Evolutionary conservation across 2,888 invertebrate genomes (phyloP).

Genomic region (Conomelus anceps): DNA sequence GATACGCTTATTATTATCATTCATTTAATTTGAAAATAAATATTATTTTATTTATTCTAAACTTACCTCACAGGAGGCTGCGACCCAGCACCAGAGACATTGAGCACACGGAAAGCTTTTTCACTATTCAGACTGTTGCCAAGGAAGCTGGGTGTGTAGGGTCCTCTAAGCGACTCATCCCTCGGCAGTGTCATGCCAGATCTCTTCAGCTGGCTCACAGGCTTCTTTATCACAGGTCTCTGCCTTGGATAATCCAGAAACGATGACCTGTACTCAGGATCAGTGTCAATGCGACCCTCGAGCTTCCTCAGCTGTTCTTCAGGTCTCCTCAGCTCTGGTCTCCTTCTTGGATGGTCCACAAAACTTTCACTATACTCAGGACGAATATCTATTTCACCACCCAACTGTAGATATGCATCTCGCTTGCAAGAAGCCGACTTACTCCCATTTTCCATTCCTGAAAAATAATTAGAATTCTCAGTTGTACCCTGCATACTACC

Average conservation of each 20-base stretch:
- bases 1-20: background rate
- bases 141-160: background rate
- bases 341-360: conserved; percentile 16
- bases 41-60: background rate
- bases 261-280: conserved; percentile 22
- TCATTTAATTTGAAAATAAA: background rate
- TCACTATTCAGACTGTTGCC: background rate
- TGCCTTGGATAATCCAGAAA: conserved; percentile 14
- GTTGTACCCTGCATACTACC: conserved; percentile 25
- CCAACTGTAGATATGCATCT: conserved; percentile 25
- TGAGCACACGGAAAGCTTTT: conserved; percentile 3
- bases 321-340: conserved; percentile 11
- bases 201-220: conserved; percentile 12
- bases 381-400: conserved; percentile 11
- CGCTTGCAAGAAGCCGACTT: conserved; percentile 17
- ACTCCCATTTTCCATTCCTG: conserved; percentile 10
- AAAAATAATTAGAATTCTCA: conserved; percentile 11
- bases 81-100: background rate
- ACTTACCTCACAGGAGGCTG: background rate
- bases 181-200: background rate
- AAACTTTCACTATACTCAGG: background rate
- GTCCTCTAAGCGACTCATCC: background rate
- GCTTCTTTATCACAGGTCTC: background rate
- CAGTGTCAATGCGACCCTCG: conserved; percentile 18
- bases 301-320: conserved; percentile 14